phyloP scores from a whole-genome alignment of 2,888 invertebrate species.

The Megalurothrips usitatus region DNA sequence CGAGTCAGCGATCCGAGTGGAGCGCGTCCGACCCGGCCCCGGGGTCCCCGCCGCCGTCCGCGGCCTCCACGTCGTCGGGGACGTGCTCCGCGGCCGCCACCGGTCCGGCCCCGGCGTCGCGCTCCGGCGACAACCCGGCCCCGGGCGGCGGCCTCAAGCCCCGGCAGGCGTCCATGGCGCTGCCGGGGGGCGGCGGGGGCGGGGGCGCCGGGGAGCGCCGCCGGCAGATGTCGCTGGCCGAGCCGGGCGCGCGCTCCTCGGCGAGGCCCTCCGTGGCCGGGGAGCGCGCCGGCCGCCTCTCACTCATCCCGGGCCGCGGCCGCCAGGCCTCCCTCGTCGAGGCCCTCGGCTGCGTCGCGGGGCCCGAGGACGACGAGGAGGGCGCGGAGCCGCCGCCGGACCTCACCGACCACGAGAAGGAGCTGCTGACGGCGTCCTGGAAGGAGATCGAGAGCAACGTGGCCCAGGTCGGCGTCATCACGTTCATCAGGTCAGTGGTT shows the following conservation, averaged over 20 bases:
- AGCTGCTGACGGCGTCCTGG: conserved; percentile 45
- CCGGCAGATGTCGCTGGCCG: not conserved
- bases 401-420: conserved; percentile 44
- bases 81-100: not conserved
- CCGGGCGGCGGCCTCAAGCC: not conserved
- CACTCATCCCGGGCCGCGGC: not conserved
- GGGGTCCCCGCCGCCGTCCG: not conserved
- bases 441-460: conserved; percentile 46
- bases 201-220: not conserved
- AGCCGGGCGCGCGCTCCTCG: not conserved
- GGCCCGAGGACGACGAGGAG: conserved; percentile 32
- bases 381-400: conserved; percentile 37
- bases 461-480: conserved; percentile 47
- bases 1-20: not conserved
- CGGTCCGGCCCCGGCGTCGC: not conserved
- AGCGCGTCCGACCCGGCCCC: not conserved
- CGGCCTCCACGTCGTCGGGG: not conserved
- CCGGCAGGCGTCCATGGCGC: conserved; percentile 11
- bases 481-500: conserved; percentile 46
- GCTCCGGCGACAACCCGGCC: not conserved
- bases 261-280: not conserved
- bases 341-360: conserved; percentile 24
- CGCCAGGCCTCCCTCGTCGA: conserved; percentile 18
- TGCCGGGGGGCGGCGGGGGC: conserved; percentile 6
- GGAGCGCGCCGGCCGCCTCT: not conserved